Base-by-base conservation (phyloP, 2,888 invertebrate species). In the Iphiclides podalirius region DNA sequence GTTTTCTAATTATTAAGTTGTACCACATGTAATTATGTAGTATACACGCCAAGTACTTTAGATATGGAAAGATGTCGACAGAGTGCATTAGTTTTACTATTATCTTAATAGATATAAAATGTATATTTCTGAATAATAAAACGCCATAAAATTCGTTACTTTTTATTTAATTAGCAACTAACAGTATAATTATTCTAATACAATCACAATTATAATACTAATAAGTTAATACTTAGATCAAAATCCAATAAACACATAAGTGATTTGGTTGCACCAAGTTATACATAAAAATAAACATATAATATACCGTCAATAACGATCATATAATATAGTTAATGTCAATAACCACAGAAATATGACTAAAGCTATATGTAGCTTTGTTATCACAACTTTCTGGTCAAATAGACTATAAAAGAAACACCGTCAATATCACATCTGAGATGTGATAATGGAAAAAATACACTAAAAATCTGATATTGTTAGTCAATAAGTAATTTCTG, bases 181-280 rank as follows among this genome's bases (percentile, higher is more conserved):
- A 45, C 31, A 56, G 56, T 59, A 55, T 58, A 59, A 61, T 59
- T 55, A 36, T 31, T 11, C 31, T 11, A 48, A 45, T 60, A 61
- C 48, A 65, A 71, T 72, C 69, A 72, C 72, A 72, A 63, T 61
- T 52, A 54, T 73, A 75, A 75, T 75, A 75, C 75, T 73, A 70
- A 60, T 17, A 53, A 54, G 53, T 61, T 59, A 72, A 66, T 70
- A 72, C 65, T 61, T 31, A 37, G 23, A 28, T 37, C n/a, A 43
- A 31, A 35, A 52, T 28, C 12, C 35, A 47, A 47, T 52, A 42
- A 46, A 38, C 15, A 39, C 20, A 33, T 20, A 13, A 14, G 34
- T 31, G n/a, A 36, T 16, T 41, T 41, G 40, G 40, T 31, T 31
- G 4, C 31, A 41, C 40, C 40, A 41, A 28, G 6, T 14, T 31